These are phyloP conservation scores for Chaenogobius annularis DNA, from an alignment of 2,113 vertebrate genomes.

Conservation along the genomic window DNA sequence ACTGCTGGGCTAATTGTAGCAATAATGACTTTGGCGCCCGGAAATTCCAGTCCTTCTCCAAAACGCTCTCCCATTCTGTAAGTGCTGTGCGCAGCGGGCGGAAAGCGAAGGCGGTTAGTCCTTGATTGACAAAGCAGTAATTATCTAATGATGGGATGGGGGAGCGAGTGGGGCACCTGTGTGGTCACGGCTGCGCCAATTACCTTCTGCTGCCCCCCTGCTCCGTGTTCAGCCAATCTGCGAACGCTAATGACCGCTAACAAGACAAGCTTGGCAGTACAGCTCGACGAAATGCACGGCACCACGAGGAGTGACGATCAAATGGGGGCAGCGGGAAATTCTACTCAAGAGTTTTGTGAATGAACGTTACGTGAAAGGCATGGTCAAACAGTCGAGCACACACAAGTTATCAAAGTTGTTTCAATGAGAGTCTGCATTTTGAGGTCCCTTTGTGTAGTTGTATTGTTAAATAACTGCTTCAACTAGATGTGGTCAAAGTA, in stretches of 20 bases:
- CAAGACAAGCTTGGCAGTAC: constrained; percentile 47
- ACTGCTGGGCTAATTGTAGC: constrained; percentile 12
- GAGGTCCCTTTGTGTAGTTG: too few relatives aligned
- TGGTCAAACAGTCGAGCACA: too few relatives aligned
- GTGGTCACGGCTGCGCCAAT: constrained; percentile 49
- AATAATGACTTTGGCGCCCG: constrained; percentile 17
- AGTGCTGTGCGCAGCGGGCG: background rate
- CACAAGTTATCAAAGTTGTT: too few relatives aligned
- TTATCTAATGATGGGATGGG: constrained; percentile 45
- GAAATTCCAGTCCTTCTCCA: constrained; percentile 30
- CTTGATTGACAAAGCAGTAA: constrained; percentile 55
- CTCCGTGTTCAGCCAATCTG: constrained; percentile 56
- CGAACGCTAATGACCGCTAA: constrained; percentile 49
- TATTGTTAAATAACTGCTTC: too few relatives aligned
- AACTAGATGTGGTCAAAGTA: too few relatives aligned
- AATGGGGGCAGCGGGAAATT: background rate
- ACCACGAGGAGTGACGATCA: background rate
- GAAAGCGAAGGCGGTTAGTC: background rate
- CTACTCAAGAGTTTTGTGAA: background rate
- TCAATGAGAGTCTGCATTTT: too few relatives aligned
- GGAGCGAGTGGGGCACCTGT: constrained; percentile 26
- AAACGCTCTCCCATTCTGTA: constrained; percentile 24
- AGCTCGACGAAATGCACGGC: constrained; percentile 38
- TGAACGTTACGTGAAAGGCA: too few relatives aligned
- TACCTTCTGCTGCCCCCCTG: constrained; percentile 51